phyloP scores from a whole-genome alignment of 2,888 invertebrate genomes.

The Glomeris marginata region DNA sequence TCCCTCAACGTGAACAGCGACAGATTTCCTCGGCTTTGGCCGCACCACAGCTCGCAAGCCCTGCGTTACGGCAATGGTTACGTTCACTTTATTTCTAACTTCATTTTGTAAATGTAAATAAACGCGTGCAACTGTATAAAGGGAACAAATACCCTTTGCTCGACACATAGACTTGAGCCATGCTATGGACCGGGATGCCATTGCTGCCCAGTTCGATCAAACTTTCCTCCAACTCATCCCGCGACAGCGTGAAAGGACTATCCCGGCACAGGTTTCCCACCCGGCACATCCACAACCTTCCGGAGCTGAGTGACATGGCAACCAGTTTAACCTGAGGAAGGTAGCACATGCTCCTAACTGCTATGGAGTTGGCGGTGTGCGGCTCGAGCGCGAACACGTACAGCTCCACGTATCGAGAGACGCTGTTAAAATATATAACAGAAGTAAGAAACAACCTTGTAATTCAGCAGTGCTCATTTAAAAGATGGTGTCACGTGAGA shows the following conservation, averaged over 20 bases:
- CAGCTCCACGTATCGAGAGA: slow-evolving; percentile 34
- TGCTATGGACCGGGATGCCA: slow-evolving; percentile 41
- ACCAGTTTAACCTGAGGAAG: slow-evolving; percentile 52
- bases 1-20: slow-evolving; percentile 58
- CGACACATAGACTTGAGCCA: slow-evolving; percentile 49
- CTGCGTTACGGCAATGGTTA: slow-evolving; percentile 16
- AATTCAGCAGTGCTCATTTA: neutral
- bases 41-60: slow-evolving; percentile 69
- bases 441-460: neutral
- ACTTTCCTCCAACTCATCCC: neutral
- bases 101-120: too few relatives aligned
- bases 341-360: slow-evolving; percentile 51
- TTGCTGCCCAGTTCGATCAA: slow-evolving; percentile 20
- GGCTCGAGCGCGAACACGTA: slow-evolving; percentile 46
- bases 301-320: slow-evolving; percentile 65
- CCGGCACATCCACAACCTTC: slow-evolving; percentile 51
- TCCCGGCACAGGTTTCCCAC: slow-evolving; percentile 8
- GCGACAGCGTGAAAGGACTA: neutral
- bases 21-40: slow-evolving; percentile 63
- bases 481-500: slow-evolving; percentile 4
- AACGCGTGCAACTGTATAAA: too few relatives aligned
- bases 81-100: too few relatives aligned
- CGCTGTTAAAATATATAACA: slow-evolving; percentile 15
- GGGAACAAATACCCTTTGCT: slow-evolving; percentile 26
- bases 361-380: slow-evolving; percentile 39